Evolutionary conservation across 1,140 invertebrate species (phyloP).

Genomic region (Episyrphus balteatus): DNA sequence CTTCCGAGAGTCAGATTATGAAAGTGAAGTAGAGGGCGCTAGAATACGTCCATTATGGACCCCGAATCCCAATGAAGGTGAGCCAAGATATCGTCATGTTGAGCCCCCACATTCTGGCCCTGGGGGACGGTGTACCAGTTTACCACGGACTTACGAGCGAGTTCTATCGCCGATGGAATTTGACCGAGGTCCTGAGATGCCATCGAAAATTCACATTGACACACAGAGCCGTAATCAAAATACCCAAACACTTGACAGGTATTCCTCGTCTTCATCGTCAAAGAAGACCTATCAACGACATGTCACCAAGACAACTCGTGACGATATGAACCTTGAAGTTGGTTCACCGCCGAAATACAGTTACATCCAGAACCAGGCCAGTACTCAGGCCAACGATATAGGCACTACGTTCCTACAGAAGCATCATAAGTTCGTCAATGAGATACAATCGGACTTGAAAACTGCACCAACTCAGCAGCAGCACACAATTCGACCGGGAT

Average conservation of each 20-base stretch:
- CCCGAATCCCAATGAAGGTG: slow-evolving; percentile 46
- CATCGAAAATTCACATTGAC: slow-evolving; percentile 30
- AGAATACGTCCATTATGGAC: slow-evolving; percentile 50
- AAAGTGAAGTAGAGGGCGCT: slow-evolving; percentile 52
- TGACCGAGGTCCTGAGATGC: slow-evolving; percentile 43
- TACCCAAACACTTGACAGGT: slow-evolving; percentile 25
- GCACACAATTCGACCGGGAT: slow-evolving; percentile 38
- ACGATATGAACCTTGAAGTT: slow-evolving; percentile 39
- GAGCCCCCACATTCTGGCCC: slow-evolving; percentile 37
- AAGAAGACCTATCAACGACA: slow-evolving; percentile 2
- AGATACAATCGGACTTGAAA: slow-evolving; percentile 51
- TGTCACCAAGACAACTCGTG: slow-evolving; percentile 6
- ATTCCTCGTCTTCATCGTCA: slow-evolving; percentile 18
- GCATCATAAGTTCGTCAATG: slow-evolving; percentile 55
- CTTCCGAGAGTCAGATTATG: slow-evolving; percentile 57
- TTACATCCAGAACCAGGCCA: slow-evolving; percentile 39
- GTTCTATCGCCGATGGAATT: slow-evolving; percentile 50
- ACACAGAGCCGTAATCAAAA: slow-evolving; percentile 12
- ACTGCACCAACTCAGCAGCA: slow-evolving; percentile 10
- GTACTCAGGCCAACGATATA: slow-evolving; percentile 46
- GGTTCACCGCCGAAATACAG: slow-evolving; percentile 50
- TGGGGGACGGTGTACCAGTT: slow-evolving; percentile 34
- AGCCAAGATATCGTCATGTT: slow-evolving; percentile 49
- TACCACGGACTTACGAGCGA: slow-evolving; percentile 38
- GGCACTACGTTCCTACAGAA: slow-evolving; percentile 57